A percentile compares a stretch with the other conserved stretches of the same genome.
These are phyloP conservation scores for Gobius niger DNA, from an alignment of 2,113 vertebrate species.

Conservation along the genomic window DNA sequence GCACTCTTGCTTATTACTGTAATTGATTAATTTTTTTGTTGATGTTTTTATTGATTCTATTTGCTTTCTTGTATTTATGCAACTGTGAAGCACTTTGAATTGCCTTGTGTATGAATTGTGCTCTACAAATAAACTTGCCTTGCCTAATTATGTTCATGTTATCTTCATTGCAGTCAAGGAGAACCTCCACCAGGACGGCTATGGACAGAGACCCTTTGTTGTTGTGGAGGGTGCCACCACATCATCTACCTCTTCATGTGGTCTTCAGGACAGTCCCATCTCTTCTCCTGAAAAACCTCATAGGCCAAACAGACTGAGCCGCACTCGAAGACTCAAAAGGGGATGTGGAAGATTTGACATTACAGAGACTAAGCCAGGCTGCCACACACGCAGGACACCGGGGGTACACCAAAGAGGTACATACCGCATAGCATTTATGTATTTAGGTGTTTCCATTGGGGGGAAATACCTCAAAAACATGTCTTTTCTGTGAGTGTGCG, in stretches of 20 bases:
- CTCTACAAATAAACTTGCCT: too few relatives aligned
- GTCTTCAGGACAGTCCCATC: not conserved
- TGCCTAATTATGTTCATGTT: not conserved
- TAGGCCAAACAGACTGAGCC: slow-evolving; percentile 51
- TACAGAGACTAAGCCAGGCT: not conserved
- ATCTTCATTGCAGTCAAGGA: not conserved
- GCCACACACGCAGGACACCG: not conserved
- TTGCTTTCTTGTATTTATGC: too few relatives aligned
- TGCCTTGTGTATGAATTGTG: too few relatives aligned
- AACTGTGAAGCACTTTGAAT: too few relatives aligned
- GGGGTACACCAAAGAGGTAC: slow-evolving; percentile 25
- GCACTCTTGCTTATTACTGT: too few relatives aligned
- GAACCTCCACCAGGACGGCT: slow-evolving; percentile 49
- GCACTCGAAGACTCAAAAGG: slow-evolving; percentile 43
- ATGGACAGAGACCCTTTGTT: slow-evolving; percentile 12
- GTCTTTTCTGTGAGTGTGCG: too few relatives aligned
- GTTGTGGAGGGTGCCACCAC: not conserved
- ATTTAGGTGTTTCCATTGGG: too few relatives aligned
- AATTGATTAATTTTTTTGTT: too few relatives aligned
- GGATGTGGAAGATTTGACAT: not conserved
- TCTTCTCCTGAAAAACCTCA: not conserved
- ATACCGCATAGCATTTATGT: slow-evolving; percentile 9
- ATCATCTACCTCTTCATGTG: not conserved
- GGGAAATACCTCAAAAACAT: too few relatives aligned
- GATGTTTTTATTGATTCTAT: too few relatives aligned